Evolutionary conservation across 2,888 invertebrate genomes (phyloP).

Genomic region (Mylabris sibirica): DNA sequence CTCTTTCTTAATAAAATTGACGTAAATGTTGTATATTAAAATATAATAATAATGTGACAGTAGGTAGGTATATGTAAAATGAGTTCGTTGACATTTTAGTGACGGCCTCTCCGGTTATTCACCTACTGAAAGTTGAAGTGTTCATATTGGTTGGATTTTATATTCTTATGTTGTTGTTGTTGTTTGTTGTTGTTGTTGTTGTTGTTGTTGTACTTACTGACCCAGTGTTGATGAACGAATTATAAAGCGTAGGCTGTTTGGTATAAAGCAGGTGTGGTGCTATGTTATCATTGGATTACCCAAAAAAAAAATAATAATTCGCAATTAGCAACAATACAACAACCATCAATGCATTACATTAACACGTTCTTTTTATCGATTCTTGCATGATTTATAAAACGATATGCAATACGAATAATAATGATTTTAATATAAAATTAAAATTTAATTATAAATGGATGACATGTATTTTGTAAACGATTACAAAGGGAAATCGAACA

Average conservation of each 20-base stretch:
- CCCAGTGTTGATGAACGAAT: slow-evolving; percentile 40
- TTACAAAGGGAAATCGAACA: slow-evolving; percentile 13
- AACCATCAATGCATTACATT: not conserved
- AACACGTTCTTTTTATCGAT: not conserved
- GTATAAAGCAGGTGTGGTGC: not conserved
- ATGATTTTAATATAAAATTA: slow-evolving; percentile 1
- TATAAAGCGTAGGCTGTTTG: slow-evolving; percentile 7
- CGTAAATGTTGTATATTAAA: not conserved
- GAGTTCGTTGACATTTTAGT: slow-evolving; percentile 56
- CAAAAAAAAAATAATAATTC: not conserved
- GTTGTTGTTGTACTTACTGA: slow-evolving; percentile 44
- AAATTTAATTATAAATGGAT: slow-evolving; percentile 8
- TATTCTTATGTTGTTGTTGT: slow-evolving; percentile 37
- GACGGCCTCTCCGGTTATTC: slow-evolving; percentile 55
- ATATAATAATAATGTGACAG: slow-evolving; percentile 13
- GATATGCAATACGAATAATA: not conserved
- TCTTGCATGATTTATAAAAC: slow-evolving; percentile 11
- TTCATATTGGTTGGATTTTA: slow-evolving; percentile 32
- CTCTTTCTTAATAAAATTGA: not conserved
- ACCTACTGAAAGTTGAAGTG: slow-evolving; percentile 57
- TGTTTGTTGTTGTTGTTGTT: slow-evolving; percentile 38
- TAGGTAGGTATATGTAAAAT: slow-evolving; percentile 36
- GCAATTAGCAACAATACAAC: slow-evolving; percentile 3
- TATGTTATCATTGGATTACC: not conserved
- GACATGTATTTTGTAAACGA: slow-evolving; percentile 6